These are phyloP conservation scores for Amphilophus citrinellus DNA, from an alignment of 2,113 vertebrate species.

Conservation along the genomic window DNA sequence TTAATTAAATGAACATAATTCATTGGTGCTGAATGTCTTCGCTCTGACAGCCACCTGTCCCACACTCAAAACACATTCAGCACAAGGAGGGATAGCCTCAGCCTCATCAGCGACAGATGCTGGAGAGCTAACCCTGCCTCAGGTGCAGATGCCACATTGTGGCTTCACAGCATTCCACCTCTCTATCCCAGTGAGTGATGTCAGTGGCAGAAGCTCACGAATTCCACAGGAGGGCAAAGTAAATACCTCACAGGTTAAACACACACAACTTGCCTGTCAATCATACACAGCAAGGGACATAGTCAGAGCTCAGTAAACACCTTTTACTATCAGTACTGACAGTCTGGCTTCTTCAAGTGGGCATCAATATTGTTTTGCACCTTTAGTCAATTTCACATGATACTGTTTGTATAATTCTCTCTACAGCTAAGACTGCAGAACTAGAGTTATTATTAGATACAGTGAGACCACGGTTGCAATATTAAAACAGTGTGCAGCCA, in stretches of 20 bases:
- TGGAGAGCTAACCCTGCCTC: neutral
- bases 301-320: neutral
- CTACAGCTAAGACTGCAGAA: neutral
- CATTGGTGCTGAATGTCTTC: neutral
- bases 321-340: neutral
- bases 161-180: constrained; percentile 9
- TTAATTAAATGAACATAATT: neutral
- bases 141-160: neutral
- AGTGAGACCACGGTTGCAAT: neutral
- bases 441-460: neutral
- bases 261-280: constrained; percentile 24
- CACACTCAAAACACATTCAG: neutral
- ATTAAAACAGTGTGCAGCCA: neutral
- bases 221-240: constrained; percentile 15
- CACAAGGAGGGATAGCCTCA: neutral
- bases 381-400: no score
- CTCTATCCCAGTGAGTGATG: constrained; percentile 5
- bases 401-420: no score
- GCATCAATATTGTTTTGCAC: neutral
- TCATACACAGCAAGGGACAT: neutral
- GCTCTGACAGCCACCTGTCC: neutral
- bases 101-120: neutral
- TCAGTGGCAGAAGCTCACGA: constrained; percentile 32
- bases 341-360: no score
- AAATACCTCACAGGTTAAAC: constrained; percentile 14